Base-by-base conservation (phyloP, 2,888 invertebrate genomes). In the Cerastoderma edule region DNA sequence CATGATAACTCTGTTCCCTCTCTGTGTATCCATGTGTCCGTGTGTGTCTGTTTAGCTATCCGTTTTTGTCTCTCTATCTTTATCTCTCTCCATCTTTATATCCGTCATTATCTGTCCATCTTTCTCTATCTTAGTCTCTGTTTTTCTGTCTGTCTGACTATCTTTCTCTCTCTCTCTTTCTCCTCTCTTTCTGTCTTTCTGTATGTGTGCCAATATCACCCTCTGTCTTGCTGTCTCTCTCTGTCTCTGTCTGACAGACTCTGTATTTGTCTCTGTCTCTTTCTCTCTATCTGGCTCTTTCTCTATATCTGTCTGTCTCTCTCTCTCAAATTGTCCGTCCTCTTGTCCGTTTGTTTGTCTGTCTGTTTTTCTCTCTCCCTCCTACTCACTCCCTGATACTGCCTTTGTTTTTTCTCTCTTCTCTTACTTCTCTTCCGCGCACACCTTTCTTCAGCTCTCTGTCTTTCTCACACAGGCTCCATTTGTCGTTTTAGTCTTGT, bases 1-100 rank as follows among this genome's bases (percentile, higher is more conserved):
- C 60, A 60, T 60, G 60, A 10, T 39, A 39, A 22, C 60, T 39
- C 39, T 60, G 35, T 22, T 22, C 30, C n/a, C 56, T n/a, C 13
- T 2, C 39, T 13, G 39, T 8, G 39, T 8, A 39, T 39, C 16
- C 16, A 39, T n/a, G n/a, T n/a, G 39, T 13, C 39, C 39, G 8
- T 39, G 10, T 39, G 8, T 16, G 8, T 16, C 39, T 39, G 10
- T 39, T 16, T 16, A 8, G 10, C 39, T 13, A 10, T 39, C 39
- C 16, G 10, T 39, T 16, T 39, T 16, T 16, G 10, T 13, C 16
- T 39, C 39, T 39, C 39, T 39, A 8, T 16, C 39, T 16, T 13
- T 13, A 8, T 16, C 39, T n/a, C 39, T 16, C 39, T 39, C 39
- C 16, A 8, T 39, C 39, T 13, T 8, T 13, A 8, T 39, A 8